phyloP scores from a whole-genome alignment of 2,888 invertebrate genomes.

The Temnothorax ravouxi region DNA sequence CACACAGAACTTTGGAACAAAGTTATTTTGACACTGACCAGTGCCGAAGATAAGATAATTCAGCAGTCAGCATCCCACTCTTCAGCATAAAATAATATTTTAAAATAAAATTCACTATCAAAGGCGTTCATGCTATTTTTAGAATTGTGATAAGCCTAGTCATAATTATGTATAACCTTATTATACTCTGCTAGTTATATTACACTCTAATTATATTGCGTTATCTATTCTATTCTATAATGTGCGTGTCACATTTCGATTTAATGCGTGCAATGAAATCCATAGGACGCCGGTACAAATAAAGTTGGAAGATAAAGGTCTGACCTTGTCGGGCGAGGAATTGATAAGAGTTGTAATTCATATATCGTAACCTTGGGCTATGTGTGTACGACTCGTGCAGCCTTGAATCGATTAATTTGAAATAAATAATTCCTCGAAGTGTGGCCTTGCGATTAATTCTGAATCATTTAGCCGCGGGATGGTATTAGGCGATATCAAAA shows the following conservation, averaged over 20 bases:
- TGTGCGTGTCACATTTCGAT: neutral
- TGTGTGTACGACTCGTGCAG: conserved; percentile 71
- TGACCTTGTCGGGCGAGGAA: conserved; percentile 80
- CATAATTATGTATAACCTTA: neutral
- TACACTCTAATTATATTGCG: neutral
- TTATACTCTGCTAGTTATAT: neutral
- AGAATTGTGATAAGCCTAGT: neutral
- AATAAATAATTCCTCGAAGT: conserved; percentile 71
- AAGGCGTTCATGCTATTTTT: neutral
- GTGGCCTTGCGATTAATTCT: conserved; percentile 62
- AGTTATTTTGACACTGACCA: neutral
- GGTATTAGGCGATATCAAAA: conserved; percentile 17
- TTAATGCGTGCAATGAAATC: conserved; percentile 14
- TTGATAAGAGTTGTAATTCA: conserved; percentile 83
- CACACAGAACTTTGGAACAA: neutral
- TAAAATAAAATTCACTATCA: neutral
- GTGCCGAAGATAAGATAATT: conserved; percentile 24
- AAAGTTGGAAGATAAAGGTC: conserved; percentile 74
- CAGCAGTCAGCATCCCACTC: neutral
- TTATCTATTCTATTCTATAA: conserved; percentile 8
- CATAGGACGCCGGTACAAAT: conserved; percentile 62
- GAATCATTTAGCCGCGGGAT: conserved; percentile 50
- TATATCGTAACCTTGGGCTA: conserved; percentile 78
- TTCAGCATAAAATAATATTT: neutral
- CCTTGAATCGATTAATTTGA: conserved; percentile 72